These are phyloP conservation scores for Leucoraja ocellata DNA, from an alignment of 2,797 vertebrate species.

Conservation along the genomic window DNA sequence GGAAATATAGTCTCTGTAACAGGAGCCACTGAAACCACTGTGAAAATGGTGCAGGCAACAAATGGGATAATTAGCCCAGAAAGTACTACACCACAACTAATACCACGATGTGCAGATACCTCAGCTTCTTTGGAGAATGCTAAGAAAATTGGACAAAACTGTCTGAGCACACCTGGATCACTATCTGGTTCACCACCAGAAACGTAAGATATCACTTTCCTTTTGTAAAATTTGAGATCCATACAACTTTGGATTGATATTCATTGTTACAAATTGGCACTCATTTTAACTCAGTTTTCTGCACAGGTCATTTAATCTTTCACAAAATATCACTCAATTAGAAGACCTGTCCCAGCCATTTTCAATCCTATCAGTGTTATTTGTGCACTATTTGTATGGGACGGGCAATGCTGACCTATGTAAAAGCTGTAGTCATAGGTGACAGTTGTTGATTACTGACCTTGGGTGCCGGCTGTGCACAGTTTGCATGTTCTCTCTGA, in stretches of 20 bases:
- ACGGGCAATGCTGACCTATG: neutral
- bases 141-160: constrained; percentile 68
- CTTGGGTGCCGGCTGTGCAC: no score
- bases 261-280: neutral
- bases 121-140: constrained; percentile 65
- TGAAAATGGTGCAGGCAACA: constrained; percentile 61
- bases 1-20: constrained; percentile 61
- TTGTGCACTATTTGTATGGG: neutral
- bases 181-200: constrained; percentile 60
- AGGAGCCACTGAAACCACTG: constrained; percentile 63
- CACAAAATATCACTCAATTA: neutral
- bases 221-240: constrained; percentile 12
- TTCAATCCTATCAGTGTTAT: neutral
- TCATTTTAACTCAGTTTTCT: no score
- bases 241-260: neutral
- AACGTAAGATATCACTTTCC: constrained; percentile 53
- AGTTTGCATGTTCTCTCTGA: no score
- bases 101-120: constrained; percentile 72
- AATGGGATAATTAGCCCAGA: constrained; percentile 60
- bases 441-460: no score
- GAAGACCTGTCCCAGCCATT: no score
- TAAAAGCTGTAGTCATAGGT: neutral
- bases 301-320: neutral
- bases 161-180: constrained; percentile 56
- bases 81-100: constrained; percentile 64